Conservation (phyloP, 2,113 vertebrate genomes). For the Pseudorasbora parva region DNA sequence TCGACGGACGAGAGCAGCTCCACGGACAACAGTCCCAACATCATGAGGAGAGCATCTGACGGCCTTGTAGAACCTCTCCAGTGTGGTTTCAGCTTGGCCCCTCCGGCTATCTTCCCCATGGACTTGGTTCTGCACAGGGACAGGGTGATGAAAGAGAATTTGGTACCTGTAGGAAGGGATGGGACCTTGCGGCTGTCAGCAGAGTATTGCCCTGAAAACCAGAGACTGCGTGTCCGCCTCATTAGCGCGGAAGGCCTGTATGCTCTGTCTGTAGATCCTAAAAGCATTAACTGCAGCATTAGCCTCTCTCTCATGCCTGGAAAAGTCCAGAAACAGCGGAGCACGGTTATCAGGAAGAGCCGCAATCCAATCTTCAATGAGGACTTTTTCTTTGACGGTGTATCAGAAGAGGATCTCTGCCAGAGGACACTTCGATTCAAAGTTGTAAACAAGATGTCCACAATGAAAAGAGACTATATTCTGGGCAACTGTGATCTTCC, state of each 20-base stretch:
- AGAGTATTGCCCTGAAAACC: conserved; percentile 80
- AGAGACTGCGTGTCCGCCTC: conserved; percentile 82
- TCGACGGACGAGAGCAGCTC: conserved; percentile 90
- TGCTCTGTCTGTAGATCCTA: conserved; percentile 74
- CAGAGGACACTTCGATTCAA: conserved; percentile 81
- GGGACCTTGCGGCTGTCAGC: conserved; percentile 81
- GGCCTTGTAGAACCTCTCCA: conserved; percentile 70
- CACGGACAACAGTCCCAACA: conserved; percentile 86
- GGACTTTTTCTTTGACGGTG: conserved; percentile 88
- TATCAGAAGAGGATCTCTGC: conserved; percentile 79
- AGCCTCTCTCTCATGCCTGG: conserved; percentile 83
- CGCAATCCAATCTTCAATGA: conserved; percentile 89
- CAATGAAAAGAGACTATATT: conserved; percentile 80
- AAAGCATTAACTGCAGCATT: conserved; percentile 83
- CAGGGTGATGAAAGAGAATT: conserved; percentile 78
- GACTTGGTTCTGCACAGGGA: conserved; percentile 74
- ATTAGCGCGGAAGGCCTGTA: conserved; percentile 84
- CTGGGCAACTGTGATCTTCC: conserved; percentile 76
- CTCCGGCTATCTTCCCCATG: conserved; percentile 73
- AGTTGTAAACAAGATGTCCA: conserved; percentile 83
- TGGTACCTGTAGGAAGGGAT: conserved; percentile 76
- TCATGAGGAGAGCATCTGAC: conserved; percentile 80
- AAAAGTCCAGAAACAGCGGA: conserved; percentile 85
- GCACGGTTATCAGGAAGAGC: conserved; percentile 85
- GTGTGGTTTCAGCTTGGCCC: conserved; percentile 68